A percentile compares a stretch with the other conserved stretches of the same genome.
phyloP scores from a whole-genome alignment of 2,113 vertebrate genomes.

The Pomatostomus ruficeps region DNA sequence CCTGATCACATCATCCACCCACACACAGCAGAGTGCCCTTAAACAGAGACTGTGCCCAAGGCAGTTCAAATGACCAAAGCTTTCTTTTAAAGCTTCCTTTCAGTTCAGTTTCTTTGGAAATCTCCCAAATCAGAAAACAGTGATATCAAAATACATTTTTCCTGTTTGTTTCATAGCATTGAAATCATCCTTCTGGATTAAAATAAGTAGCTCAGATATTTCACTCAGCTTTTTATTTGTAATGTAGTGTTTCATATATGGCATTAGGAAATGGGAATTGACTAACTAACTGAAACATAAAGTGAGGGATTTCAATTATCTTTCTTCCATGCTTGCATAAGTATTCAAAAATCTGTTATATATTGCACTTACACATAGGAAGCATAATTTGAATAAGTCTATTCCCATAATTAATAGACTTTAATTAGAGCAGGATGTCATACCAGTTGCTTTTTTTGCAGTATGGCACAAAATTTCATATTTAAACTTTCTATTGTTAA shows the following conservation, averaged over 20 bases:
- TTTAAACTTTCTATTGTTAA: background rate
- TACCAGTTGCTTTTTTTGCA: background rate
- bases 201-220: background rate
- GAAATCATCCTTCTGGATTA: background rate
- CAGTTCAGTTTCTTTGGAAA: background rate
- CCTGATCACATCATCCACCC: background rate
- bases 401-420: background rate
- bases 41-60: background rate
- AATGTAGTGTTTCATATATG: background rate
- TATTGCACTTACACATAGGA: background rate
- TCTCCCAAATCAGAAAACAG: background rate
- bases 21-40: background rate
- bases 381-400: background rate
- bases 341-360: slow-evolving; percentile 8
- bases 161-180: background rate
- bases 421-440: background rate
- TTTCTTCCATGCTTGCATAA: background rate
- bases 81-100: background rate
- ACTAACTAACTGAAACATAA: background rate
- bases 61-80: background rate
- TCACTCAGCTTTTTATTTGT: background rate
- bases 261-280: background rate
- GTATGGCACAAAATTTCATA: background rate
- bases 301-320: background rate
- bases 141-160: background rate